These are phyloP conservation scores for Penaeus indicus DNA, from an alignment of 1,140 invertebrate species.

Conservation along the genomic window DNA sequence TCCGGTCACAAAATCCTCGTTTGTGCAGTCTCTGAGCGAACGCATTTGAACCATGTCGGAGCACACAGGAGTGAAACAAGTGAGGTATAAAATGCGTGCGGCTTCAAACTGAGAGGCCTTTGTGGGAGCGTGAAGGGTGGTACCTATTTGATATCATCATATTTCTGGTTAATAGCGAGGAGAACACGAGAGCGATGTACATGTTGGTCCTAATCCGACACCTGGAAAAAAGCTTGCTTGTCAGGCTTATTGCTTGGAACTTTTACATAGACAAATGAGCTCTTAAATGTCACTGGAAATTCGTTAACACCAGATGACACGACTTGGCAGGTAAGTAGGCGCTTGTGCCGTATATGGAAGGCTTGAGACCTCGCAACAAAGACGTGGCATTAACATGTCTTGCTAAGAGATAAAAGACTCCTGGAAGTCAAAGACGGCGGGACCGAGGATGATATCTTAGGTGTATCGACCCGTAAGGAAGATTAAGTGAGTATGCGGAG, in stretches of 20 bases:
- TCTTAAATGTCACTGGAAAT: constrained; percentile 25
- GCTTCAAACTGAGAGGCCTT: constrained; percentile 63
- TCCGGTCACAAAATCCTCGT: not conserved
- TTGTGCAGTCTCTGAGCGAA: constrained; percentile 42
- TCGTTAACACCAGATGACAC: constrained; percentile 17
- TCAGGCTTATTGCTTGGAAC: constrained; percentile 36
- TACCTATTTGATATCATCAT: constrained; percentile 56
- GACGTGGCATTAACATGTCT: constrained; percentile 24
- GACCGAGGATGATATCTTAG: too few species aligned
- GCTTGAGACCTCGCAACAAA: not conserved
- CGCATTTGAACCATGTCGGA: constrained; percentile 13
- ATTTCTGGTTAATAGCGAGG: constrained; percentile 48
- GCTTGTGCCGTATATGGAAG: constrained; percentile 22
- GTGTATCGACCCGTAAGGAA: not conserved
- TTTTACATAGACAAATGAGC: constrained; percentile 40
- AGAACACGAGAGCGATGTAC: constrained; percentile 2
- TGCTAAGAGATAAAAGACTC: not conserved
- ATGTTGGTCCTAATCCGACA: too few species aligned
- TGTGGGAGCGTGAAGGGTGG: constrained; percentile 59
- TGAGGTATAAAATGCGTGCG: constrained; percentile 59
- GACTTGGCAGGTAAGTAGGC: not conserved
- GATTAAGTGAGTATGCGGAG: not conserved
- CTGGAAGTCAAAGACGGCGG: too few species aligned
- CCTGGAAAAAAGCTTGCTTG: not conserved
- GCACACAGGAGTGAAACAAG: constrained; percentile 51